Conservation (phyloP, 2,113 vertebrate genomes). For the Sylvietta virens region DNA sequence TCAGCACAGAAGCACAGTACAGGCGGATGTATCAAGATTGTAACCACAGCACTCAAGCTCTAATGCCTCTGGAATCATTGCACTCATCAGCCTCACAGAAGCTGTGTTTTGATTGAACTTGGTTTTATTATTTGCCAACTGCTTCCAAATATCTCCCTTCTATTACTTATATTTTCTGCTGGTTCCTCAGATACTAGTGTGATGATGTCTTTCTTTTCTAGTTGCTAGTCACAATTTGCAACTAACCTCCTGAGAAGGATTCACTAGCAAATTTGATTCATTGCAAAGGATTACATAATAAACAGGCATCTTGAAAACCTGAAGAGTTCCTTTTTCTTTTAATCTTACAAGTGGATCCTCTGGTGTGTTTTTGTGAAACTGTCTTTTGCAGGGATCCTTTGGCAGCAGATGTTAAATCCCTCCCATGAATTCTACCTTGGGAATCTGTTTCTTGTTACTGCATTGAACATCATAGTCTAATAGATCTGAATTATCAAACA, state of each 20-base stretch:
- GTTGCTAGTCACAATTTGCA: neutral
- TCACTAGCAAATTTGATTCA: neutral
- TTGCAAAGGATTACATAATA: neutral
- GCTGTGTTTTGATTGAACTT: neutral
- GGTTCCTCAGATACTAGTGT: neutral
- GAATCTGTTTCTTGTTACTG: neutral
- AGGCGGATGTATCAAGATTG: neutral
- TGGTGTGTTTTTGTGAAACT: neutral
- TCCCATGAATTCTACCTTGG: neutral
- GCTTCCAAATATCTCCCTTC: neutral
- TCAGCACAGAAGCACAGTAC: neutral
- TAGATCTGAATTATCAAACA: neutral
- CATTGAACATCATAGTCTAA: neutral
- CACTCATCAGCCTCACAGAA: neutral
- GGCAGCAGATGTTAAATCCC: neutral
- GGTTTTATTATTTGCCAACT: neutral
- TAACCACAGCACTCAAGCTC: neutral
- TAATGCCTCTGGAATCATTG: neutral
- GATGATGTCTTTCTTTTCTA: neutral
- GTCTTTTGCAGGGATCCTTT: neutral
- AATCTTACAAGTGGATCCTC: neutral
- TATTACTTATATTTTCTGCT: neutral
- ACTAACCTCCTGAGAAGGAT: neutral
- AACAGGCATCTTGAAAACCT: neutral
- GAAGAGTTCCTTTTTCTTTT: neutral